Conservation (phyloP, 2,888 invertebrate genomes). For the Leptinotarsa haldemani region DNA sequence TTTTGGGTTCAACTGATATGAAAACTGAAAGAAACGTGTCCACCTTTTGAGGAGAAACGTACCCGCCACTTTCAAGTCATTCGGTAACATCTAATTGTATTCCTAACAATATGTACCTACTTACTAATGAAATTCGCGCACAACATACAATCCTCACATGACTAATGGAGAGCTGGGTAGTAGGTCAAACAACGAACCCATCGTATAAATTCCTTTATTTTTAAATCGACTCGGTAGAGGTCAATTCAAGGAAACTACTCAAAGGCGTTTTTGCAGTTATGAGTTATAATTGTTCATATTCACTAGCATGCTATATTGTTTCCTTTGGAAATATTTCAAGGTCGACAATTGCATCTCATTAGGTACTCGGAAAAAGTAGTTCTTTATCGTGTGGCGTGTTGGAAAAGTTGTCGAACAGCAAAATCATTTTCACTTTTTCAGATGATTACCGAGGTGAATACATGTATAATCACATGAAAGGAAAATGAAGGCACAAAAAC, state of each 20-base stretch:
- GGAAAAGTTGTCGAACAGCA: no score
- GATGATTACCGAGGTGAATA: no score
- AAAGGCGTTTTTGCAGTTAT: conserved; percentile 1
- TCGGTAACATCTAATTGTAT: background rate
- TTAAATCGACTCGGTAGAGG: background rate
- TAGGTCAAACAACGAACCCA: conserved; percentile 12
- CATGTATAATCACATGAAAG: no score
- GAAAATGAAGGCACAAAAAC: no score
- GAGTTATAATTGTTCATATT: conserved; percentile 1
- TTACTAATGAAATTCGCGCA: background rate
- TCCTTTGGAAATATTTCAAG: conserved; percentile 2
- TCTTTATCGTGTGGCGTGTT: background rate
- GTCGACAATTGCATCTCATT: conserved; percentile 7
- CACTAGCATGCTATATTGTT: background rate
- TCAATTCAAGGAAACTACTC: conserved; percentile 11
- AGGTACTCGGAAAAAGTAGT: background rate
- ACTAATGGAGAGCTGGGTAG: conserved; percentile 14
- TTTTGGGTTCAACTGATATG: no score
- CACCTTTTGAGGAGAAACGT: no score
- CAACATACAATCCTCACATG: background rate
- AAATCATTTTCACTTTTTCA: no score
- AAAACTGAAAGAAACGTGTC: no score
- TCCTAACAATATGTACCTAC: background rate
- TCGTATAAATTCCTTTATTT: background rate
- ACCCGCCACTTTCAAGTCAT: background rate